Base-by-base conservation (phyloP, 1,140 invertebrate genomes). In the Listronotus bonariensis region DNA sequence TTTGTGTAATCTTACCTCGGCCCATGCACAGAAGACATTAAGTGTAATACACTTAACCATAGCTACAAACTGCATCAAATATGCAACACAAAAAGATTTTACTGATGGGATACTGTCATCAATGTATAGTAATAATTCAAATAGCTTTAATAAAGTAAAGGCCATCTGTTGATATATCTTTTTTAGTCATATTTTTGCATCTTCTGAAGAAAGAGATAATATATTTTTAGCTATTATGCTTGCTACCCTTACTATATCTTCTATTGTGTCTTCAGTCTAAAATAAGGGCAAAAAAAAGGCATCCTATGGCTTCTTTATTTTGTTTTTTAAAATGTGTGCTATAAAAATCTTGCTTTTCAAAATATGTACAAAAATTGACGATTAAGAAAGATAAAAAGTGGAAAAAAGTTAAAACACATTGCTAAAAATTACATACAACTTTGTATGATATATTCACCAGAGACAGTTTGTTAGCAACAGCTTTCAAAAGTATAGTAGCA, bases 11-110 rank as follows among this genome's bases (percentile, higher is more conserved):
- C 58, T 68, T 69, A 76, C 76, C 70, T 78, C 74, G 20, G 73
- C 76, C 76, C 76, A 78, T 26, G 46, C 42, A 66, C 68, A 70
- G 51, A 69, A 78, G 15, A 74, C 68, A 68, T 77, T 63, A 6
- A 78, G 18, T 11, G 76, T 73, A 26, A 78, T 65, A 32, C 61
- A 68, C 40, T 67, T 71, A 53, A 74, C 36, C 43, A 76, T 49
- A n/a, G 32, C 20, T 57, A 52, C 54, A 68, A 46, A 65, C 64
- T 4, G 68, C 60, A 36, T 58, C 34, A 20, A 75, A 42, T 14
- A 77, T 15, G 51, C 59, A 49, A 32, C 69, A 53, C 41, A 76
- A 38, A 62, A 62, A 58, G 65, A 63, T 32, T 31, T 59, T 49
- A 69, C 54, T 11, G 32, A n/a, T 9, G 34, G n/a, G 14, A 68